A percentile compares a stretch with the other conserved stretches of the same genome.
These are phyloP conservation scores for Elaphurus davidianus DNA, from an alignment of 2,113 vertebrate genomes.

Conservation along the genomic window DNA sequence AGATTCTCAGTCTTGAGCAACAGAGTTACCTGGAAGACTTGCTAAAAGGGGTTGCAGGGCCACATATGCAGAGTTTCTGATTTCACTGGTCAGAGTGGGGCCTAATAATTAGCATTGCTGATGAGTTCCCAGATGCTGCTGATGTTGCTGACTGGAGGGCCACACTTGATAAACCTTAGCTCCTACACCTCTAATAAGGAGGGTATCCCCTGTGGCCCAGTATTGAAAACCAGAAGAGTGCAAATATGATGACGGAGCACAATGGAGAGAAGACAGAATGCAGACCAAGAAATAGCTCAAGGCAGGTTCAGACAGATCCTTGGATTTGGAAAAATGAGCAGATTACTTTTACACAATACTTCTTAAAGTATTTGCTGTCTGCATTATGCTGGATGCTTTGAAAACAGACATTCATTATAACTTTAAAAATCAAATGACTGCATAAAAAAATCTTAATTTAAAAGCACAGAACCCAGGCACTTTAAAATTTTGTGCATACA, in stretches of 20 bases:
- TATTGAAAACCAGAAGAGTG: background rate
- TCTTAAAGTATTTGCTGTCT: slow-evolving; percentile 54
- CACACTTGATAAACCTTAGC: background rate
- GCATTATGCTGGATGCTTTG: slow-evolving; percentile 47
- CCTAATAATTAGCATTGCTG: background rate
- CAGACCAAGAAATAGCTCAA: background rate
- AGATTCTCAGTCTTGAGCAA: background rate
- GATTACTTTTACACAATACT: slow-evolving; percentile 50
- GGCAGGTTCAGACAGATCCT: background rate
- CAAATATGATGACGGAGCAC: accelerated
- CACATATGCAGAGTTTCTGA: background rate
- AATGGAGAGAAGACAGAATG: background rate
- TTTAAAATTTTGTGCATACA: slow-evolving; percentile 74
- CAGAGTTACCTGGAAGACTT: background rate
- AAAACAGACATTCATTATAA: slow-evolving; percentile 56
- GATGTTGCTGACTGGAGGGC: background rate
- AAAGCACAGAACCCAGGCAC: slow-evolving; percentile 65
- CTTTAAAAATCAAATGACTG: slow-evolving; percentile 74
- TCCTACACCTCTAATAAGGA: background rate
- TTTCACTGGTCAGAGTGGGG: background rate
- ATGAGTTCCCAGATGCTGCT: background rate
- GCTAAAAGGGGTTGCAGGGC: background rate
- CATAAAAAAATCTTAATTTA: slow-evolving; percentile 69
- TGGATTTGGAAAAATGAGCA: slow-evolving; percentile 5
- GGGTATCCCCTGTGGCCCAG: background rate